A percentile compares a stretch with the other conserved stretches of the same genome.
phyloP scores from a whole-genome alignment of 30 jellyfish, hydroid and myxozoan genomes.

The Turritopsis rubra region DNA sequence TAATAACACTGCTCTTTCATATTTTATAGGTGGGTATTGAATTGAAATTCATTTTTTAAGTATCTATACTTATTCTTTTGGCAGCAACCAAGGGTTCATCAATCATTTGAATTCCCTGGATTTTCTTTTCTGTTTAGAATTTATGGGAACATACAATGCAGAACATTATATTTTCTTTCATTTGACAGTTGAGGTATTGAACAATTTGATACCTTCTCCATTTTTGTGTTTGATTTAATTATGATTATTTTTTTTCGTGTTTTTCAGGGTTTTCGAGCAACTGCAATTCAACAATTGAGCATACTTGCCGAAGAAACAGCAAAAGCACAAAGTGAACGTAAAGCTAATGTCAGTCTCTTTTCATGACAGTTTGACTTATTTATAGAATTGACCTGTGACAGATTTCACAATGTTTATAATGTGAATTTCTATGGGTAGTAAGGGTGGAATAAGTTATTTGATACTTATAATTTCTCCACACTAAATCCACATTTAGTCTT shows the following conservation, averaged over 20 bases:
- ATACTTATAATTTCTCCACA: too few species aligned
- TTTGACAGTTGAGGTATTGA: constrained; percentile 79
- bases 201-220: not conserved
- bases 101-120: not conserved
- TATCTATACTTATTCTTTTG: not conserved
- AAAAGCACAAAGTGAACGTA: constrained; percentile 60
- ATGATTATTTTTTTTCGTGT: not conserved
- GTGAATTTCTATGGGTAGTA: not conserved
- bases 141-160: constrained; percentile 91
- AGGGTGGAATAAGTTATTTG: not conserved
- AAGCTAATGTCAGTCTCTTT: constrained; percentile 8
- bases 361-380: not conserved
- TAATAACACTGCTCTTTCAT: constrained; percentile 88
- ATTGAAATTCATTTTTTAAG: not conserved
- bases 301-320: constrained; percentile 85
- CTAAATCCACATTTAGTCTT: too few species aligned
- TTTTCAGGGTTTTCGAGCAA: constrained; percentile 89
- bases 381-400: not conserved
- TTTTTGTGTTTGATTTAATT: not conserved
- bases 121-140: constrained; percentile 39
- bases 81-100: not conserved
- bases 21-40: constrained; percentile 55
- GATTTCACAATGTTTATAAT: not conserved
- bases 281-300: constrained; percentile 89
- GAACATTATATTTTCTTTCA: constrained; percentile 87